A percentile compares a stretch with the other conserved stretches of the same genome.
Evolutionary conservation across 2,888 invertebrate species (phyloP).

Genomic region (Tachystola acroxantha): DNA sequence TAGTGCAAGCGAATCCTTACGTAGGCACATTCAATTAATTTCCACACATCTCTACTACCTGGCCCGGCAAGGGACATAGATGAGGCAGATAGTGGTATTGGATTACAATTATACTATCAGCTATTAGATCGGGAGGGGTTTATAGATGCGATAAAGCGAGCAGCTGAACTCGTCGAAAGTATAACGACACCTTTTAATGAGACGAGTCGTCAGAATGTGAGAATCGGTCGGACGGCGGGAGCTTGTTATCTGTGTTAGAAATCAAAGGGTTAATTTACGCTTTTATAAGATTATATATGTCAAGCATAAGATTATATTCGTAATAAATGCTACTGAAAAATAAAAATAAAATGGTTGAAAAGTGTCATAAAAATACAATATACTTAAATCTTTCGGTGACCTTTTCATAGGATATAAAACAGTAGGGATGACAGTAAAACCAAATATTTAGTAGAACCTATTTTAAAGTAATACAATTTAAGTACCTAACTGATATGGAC

Average conservation of each 20-base stretch:
- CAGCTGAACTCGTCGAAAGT: conserved; percentile 56
- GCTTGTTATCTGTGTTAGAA: conserved; percentile 42
- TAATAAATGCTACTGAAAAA: conserved; percentile 1
- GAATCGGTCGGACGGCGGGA: conserved; percentile 37
- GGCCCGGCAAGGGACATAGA: conserved; percentile 33
- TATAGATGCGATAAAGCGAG: conserved; percentile 56
- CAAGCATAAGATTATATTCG: conserved; percentile 1
- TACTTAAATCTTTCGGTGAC: too few species aligned
- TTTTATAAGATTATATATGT: conserved; percentile 14
- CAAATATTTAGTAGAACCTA: too few species aligned
- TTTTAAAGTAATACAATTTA: too few species aligned
- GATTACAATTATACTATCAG: conserved; percentile 70
- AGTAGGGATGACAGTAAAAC: too few species aligned
- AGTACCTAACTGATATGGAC: too few species aligned
- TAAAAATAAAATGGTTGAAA: neutral
- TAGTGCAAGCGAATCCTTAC: conserved; percentile 7
- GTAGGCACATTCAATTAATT: conserved; percentile 6
- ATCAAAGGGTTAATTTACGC: conserved; percentile 43
- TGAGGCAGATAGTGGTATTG: conserved; percentile 54
- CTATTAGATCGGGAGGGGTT: conserved; percentile 52
- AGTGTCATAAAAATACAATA: neutral
- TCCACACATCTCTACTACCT: neutral
- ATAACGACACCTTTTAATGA: conserved; percentile 68
- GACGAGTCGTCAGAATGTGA: conserved; percentile 50
- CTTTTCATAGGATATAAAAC: too few species aligned